Conservation (phyloP, 2,888 invertebrate genomes). For the Aphrophora alni region DNA sequence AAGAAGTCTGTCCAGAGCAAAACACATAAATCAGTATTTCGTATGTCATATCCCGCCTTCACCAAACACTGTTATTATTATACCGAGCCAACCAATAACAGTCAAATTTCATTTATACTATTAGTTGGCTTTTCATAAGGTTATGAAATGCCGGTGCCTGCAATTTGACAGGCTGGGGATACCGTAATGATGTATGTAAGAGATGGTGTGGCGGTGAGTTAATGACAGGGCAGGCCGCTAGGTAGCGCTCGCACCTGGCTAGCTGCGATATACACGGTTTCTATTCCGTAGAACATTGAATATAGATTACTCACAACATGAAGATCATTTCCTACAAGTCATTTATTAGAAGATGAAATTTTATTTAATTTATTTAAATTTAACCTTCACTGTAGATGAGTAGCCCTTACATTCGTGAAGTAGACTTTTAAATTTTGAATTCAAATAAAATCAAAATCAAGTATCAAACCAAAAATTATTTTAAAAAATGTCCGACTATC, state of each 20-base stretch:
- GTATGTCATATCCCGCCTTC: background rate
- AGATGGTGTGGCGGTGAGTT: constrained; percentile 40
- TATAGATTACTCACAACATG: background rate
- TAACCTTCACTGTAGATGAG: too few relatives aligned
- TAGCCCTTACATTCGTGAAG: too few relatives aligned
- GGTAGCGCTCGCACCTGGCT: constrained; percentile 69
- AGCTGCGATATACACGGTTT: constrained; percentile 55
- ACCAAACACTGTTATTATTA: constrained; percentile 2
- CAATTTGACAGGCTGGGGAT: constrained; percentile 16
- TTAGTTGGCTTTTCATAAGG: constrained; percentile 32
- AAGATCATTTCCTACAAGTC: too few relatives aligned
- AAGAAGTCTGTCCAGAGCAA: background rate
- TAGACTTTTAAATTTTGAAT: too few relatives aligned
- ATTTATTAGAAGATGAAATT: too few relatives aligned
- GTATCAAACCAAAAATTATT: too few relatives aligned
- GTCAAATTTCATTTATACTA: constrained; percentile 9
- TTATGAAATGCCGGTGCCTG: constrained; percentile 27
- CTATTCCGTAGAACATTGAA: background rate
- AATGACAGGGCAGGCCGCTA: constrained; percentile 56
- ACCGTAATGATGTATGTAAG: constrained; percentile 25
- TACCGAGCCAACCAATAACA: background rate
- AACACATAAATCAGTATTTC: background rate
- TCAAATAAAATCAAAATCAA: too few relatives aligned
- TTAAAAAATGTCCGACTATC: too few relatives aligned
- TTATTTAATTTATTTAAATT: too few relatives aligned